Evolutionary conservation across 2,113 vertebrate genomes (phyloP).

Genomic region (Gallinago undulata): DNA sequence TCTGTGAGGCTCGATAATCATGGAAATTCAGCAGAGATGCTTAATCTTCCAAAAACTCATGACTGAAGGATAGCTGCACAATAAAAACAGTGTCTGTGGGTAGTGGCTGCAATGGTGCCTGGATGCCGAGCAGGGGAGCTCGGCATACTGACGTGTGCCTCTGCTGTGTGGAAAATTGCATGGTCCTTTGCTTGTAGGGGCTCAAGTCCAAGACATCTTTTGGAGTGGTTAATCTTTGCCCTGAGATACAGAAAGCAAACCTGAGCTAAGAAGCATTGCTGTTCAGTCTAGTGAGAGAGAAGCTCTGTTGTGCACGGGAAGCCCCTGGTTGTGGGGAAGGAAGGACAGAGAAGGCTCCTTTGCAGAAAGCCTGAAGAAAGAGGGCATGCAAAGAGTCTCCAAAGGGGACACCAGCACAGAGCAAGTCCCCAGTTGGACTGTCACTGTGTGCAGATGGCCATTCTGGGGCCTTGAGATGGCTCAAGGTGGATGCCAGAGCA

Average conservation of each 20-base stretch:
- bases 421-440: not conserved
- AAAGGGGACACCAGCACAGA: not conserved
- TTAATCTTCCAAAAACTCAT: not conserved
- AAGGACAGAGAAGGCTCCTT: not conserved
- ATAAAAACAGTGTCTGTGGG: not conserved
- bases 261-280: not conserved
- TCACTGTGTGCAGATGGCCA: fast-evolving
- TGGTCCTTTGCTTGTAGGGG: not conserved
- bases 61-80: not conserved
- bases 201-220: not conserved
- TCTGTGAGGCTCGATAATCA: not conserved
- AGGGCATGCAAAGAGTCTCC: not conserved
- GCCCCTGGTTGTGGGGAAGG: not conserved
- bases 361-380: not conserved
- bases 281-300: not conserved
- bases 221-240: not conserved
- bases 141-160: not conserved
- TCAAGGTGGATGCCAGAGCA: not conserved
- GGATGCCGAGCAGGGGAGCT: not conserved
- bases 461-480: not conserved
- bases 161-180: not conserved
- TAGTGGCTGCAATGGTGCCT: not conserved
- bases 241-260: not conserved
- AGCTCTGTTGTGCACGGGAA: not conserved
- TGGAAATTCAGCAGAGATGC: not conserved